Evolutionary conservation across 2,113 vertebrate species (phyloP), one percentile per base, ranked within the genome.

Genomic region (Tupaia tana): DNA sequence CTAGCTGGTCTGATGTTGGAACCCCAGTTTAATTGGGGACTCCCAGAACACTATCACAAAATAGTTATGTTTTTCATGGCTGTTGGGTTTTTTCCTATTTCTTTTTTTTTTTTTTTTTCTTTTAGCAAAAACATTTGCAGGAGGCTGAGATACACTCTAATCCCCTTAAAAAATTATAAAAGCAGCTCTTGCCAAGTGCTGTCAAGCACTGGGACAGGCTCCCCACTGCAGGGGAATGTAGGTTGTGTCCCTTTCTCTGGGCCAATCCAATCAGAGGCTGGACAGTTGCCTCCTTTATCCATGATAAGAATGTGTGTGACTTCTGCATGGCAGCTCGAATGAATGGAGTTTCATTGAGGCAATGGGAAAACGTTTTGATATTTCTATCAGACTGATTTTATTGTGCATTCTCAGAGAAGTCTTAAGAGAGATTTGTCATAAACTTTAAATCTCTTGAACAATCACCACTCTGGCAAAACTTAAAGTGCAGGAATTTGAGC

Each of bases 361-460:
- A 82, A 86, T 67, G 31, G 56, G 73, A 93, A 71, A 71, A 54
- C 10, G 4, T 67, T 61, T 90, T 59, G 43, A 58, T 87, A 27
- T 92, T 82, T 94, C 56, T 75, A 31, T 64, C 63, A 71, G 63
- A 77, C 59, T 43, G 77, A 58, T 52, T 70, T 73, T 87, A 95
- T 92, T 95, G 94, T 89, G 77, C 81, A 96, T 92, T 96, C 95
- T 95, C 88, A 96, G 92, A 94, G 90, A 97, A 97, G 84, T 91
- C 89, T 64, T 93, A 86, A 89, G 79, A 95, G 20, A 25, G 20
- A 77, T 43, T 97, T 89, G 80, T 95, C 96, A 52, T 58, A 95
- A 96, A 96, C 43, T 90, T 88, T 56, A 74, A 89, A 89, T 90
- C 89, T 94, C 54, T 91, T 91, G 70, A 78, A 54, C 18, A 19